These are phyloP conservation scores for Aurelia aurita DNA, from an alignment of 30 jellyfish, hydroid and myxozoan genomes.

Conservation along the genomic window DNA sequence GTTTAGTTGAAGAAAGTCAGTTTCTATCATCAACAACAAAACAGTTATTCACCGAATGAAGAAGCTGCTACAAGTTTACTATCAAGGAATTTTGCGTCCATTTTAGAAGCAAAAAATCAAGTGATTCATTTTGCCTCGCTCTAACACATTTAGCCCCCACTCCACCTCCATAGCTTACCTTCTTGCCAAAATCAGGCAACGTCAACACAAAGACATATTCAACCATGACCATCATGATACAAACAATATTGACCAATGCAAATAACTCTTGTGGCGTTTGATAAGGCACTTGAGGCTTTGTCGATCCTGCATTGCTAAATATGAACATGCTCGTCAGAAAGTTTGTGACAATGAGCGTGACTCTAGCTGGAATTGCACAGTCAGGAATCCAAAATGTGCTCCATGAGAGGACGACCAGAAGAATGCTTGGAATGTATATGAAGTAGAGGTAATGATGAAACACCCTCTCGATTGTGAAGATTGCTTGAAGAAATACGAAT, in stretches of 20 bases:
- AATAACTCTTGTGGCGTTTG: conserved; percentile 61
- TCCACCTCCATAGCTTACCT: not conserved
- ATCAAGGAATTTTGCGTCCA: too few relatives aligned
- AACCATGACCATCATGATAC: conserved; percentile 43
- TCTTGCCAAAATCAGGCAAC: not conserved
- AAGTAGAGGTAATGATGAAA: conserved; percentile 29
- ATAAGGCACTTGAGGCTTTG: conserved; percentile 46
- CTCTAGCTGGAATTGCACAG: conserved; percentile 68
- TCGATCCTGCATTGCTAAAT: conserved; percentile 12
- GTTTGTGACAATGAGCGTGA: conserved; percentile 65
- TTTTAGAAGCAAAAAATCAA: too few relatives aligned
- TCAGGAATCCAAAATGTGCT: conserved; percentile 68
- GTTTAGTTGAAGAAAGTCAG: too few relatives aligned
- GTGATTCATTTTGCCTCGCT: too few relatives aligned
- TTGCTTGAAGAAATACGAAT: conserved; percentile 32
- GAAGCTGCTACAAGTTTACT: too few relatives aligned
- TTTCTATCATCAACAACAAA: too few relatives aligned
- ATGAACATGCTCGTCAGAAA: conserved; percentile 63
- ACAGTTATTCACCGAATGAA: too few relatives aligned
- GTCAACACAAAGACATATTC: conserved; percentile 18
- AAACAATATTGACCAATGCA: conserved; percentile 16
- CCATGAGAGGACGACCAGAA: conserved; percentile 54
- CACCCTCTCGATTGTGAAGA: conserved; percentile 32
- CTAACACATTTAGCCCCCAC: too few relatives aligned
- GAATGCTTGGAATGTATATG: conserved; percentile 50